Percentiles rank a stretch among this genome's conserved stretches.
phyloP scores from a whole-genome alignment of 2,888 invertebrate species.

The Metalampra italica region DNA sequence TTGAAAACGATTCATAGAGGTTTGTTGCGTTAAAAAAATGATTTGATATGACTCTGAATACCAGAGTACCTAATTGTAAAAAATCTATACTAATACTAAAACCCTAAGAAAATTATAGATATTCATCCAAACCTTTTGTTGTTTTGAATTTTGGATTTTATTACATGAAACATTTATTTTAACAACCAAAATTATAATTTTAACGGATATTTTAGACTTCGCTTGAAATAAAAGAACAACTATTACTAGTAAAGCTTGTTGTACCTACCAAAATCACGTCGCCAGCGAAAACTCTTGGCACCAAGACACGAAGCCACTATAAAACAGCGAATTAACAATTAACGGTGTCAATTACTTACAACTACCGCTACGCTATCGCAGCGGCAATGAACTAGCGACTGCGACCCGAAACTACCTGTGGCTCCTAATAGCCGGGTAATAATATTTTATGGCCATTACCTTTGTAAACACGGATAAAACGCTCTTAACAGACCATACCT shows the following conservation, averaged over 20 bases:
- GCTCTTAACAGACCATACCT: slow-evolving; percentile 47
- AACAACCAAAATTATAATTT: no score
- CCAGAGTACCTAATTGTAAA: no score
- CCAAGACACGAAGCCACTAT: slow-evolving; percentile 38
- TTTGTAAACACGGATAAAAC: slow-evolving; percentile 69
- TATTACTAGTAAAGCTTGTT: no score
- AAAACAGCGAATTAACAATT: slow-evolving; percentile 57
- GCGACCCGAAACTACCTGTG: slow-evolving; percentile 64
- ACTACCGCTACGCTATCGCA: slow-evolving; percentile 44
- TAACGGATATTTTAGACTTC: no score
- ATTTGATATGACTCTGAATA: no score
- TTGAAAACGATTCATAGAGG: neutral
- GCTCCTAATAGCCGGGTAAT: slow-evolving; percentile 68
- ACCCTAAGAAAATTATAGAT: no score
- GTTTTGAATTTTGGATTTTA: no score
- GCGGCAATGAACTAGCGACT: slow-evolving; percentile 56
- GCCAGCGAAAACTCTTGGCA: slow-evolving; percentile 18
- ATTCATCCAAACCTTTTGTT: no score
- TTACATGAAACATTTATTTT: no score
- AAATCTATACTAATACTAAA: no score
- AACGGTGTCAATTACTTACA: slow-evolving; percentile 63
- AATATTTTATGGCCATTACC: slow-evolving; percentile 74
- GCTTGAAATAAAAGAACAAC: no score
- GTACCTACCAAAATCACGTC: slow-evolving; percentile 29
- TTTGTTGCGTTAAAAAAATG: no score